Percentiles rank a stretch among this genome's conserved stretches.
Evolutionary conservation across 2,888 invertebrate species (phyloP).

Genomic region (Harmothoe impar): DNA sequence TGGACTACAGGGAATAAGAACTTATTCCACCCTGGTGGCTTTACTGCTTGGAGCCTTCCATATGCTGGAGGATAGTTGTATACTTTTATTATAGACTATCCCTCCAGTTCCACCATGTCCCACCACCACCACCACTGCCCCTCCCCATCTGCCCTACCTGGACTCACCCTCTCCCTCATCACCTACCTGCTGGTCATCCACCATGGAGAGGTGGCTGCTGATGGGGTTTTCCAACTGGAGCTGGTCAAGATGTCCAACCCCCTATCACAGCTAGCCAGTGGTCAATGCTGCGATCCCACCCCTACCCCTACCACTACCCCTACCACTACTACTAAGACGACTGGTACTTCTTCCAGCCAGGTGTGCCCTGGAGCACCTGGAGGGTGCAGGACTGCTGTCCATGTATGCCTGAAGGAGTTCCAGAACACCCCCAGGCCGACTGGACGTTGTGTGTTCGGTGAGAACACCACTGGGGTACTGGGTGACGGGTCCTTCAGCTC

Average conservation of each 20-base stretch:
- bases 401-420: conserved; percentile 47
- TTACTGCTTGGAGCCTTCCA: too few relatives aligned
- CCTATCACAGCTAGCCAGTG: not conserved
- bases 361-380: not conserved
- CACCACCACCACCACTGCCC: not conserved
- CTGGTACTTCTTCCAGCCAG: too few relatives aligned
- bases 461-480: not conserved
- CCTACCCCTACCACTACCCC: too few relatives aligned
- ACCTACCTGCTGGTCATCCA: not conserved
- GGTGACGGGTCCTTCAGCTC: not conserved
- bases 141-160: not conserved
- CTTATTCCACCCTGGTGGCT: too few relatives aligned
- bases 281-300: not conserved
- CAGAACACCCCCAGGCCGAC: not conserved
- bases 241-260: not conserved
- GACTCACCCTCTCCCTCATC: not conserved
- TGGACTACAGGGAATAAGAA: too few relatives aligned
- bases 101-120: too few relatives aligned
- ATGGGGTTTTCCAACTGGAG: conserved; percentile 17
- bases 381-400: not conserved
- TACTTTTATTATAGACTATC: too few relatives aligned
- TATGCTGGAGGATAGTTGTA: too few relatives aligned
- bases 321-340: too few relatives aligned
- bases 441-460: conserved; percentile 6
- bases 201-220: not conserved